Percentiles rank a stretch among this genome's conserved stretches.
Evolutionary conservation across 2,888 invertebrate genomes (phyloP).

Genomic region (Polylopha cassiicola): DNA sequence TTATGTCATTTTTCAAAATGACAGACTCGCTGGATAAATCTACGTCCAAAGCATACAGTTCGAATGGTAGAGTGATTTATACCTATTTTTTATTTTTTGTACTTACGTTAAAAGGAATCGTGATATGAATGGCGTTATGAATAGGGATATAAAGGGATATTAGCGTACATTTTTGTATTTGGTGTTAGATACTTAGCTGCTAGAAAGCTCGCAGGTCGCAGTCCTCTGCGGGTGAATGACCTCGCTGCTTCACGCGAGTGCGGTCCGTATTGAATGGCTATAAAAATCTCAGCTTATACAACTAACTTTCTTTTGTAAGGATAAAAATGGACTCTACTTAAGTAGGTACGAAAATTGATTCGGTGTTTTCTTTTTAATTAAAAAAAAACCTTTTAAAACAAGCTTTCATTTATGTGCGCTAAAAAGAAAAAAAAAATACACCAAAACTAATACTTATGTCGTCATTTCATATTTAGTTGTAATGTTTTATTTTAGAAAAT

Average conservation of each 20-base stretch:
- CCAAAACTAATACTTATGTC: too few relatives aligned
- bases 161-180: not conserved
- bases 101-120: constrained; percentile 36
- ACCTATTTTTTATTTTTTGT: constrained; percentile 39
- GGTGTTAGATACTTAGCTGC: too few relatives aligned
- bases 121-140: constrained; percentile 26
- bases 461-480: not conserved
- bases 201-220: not conserved
- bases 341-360: too few relatives aligned
- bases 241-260: constrained; percentile 10
- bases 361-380: too few relatives aligned
- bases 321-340: constrained; percentile 3
- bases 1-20: constrained; percentile 58
- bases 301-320: not conserved
- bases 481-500: not conserved
- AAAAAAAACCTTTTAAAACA: too few relatives aligned
- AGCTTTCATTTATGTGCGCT: too few relatives aligned
- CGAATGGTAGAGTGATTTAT: constrained; percentile 41
- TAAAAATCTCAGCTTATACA: constrained; percentile 12
- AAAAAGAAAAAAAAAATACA: too few relatives aligned
- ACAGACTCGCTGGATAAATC: constrained; percentile 44
- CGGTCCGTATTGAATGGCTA: constrained; percentile 15
- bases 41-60: constrained; percentile 40
- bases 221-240: constrained; percentile 11
- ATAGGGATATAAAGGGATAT: constrained; percentile 1